Evolutionary conservation across 2,888 invertebrate genomes (phyloP), one percentile per base, ranked within the genome.

Genomic region (Tipula unca): DNA sequence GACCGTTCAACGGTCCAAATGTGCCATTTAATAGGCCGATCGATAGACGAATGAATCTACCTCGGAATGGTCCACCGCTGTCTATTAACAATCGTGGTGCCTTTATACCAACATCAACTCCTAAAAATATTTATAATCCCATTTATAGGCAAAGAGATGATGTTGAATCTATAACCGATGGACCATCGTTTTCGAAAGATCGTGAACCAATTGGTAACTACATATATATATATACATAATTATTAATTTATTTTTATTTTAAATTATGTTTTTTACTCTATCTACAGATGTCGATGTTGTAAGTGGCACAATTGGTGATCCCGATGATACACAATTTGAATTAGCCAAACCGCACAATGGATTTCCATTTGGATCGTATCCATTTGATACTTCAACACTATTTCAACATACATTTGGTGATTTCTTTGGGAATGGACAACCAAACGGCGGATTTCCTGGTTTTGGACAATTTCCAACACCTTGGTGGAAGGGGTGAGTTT

Each of bases 401-500:
- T 85, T 85, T 17, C 85, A 85, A n/a, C 85, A 85, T 17, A 85
- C 85, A 32, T 85, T 85, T 85, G 85, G 85, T 32, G 48, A 85
- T 54, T 29, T 85, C 85, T 85, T 85, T 54, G 48, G 84, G 1
- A 25, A 25, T 36, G 84, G 36, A 84, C 35, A 29, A 54, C 29
- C 17, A 32, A 36, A 36, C 20, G 32, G 20, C 3, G 85, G 85
- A 20, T 48, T 85, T 29, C 85, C 48, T 29, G 32, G 84, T 36
- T 84, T 48, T 29, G 54, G 36, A 3, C 48, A 29, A 32, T n/a
- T 29, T 32, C 54, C 48, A 8, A 8, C 29, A 20, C 90, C 90
- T 89, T 90, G 90, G 90, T 88, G 88, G 88, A 90, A 89, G 87
- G 90, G 90, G 90, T 90, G 87, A 90, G 91, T 88, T 17, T n/a